Percentiles rank a stretch among this genome's conserved stretches.
Evolutionary conservation across 2,888 invertebrate genomes (phyloP).

Genomic region (Chrysolina oricalcia): DNA sequence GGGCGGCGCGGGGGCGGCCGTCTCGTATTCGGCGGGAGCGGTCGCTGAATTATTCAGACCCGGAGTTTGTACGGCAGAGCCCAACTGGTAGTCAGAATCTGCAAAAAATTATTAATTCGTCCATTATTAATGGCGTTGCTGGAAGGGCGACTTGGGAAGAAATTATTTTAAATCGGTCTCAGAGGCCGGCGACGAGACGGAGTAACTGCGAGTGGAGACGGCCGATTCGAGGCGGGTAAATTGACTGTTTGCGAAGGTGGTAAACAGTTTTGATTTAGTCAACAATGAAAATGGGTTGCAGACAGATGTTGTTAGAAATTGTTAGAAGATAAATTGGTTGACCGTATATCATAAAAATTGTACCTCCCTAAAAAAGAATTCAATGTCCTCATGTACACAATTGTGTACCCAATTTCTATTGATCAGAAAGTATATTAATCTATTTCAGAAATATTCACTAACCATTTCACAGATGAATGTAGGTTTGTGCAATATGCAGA

Average conservation of each 20-base stretch:
- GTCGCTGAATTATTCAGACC: slow-evolving; percentile 72
- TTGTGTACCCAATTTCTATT: too few species aligned
- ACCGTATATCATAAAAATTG: too few species aligned
- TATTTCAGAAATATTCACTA: too few species aligned
- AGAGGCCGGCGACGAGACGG: background rate
- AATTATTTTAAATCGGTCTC: slow-evolving; percentile 13
- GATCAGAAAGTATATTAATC: too few species aligned
- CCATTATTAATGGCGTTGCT: slow-evolving; percentile 39
- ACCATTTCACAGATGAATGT: too few species aligned
- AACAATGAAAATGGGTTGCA: too few species aligned
- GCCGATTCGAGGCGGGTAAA: background rate
- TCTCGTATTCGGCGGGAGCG: slow-evolving; percentile 65
- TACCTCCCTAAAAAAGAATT: too few species aligned
- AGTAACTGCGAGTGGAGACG: background rate
- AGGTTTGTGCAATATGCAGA: too few species aligned
- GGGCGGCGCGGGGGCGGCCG: slow-evolving; percentile 52
- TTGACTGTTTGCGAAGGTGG: background rate
- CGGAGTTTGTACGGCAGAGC: slow-evolving; percentile 81
- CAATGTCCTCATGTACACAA: too few species aligned
- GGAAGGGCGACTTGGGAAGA: slow-evolving; percentile 22
- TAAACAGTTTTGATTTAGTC: too few species aligned
- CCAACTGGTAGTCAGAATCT: slow-evolving; percentile 84
- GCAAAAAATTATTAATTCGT: slow-evolving; percentile 57
- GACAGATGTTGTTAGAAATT: too few species aligned
- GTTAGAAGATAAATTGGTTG: too few species aligned